phyloP scores from a whole-genome alignment of 2,113 vertebrate genomes.

The Hydropotes inermis region DNA sequence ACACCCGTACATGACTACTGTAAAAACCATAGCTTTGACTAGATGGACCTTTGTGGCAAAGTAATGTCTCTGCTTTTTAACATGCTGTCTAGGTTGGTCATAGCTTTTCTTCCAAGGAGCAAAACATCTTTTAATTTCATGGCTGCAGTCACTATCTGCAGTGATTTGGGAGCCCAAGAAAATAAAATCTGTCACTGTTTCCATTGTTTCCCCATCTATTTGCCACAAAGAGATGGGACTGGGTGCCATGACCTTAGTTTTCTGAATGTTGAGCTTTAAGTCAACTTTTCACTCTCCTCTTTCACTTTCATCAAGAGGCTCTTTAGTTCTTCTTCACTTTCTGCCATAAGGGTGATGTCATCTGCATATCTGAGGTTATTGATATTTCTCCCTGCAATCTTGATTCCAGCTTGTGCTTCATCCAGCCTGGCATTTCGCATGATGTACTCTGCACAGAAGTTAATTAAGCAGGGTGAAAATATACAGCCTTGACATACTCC shows the following conservation, averaged over 20 bases:
- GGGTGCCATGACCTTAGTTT: background rate
- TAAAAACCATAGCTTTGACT: background rate
- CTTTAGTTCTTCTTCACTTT: background rate
- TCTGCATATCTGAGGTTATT: background rate
- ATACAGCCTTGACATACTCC: background rate
- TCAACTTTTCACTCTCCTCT: background rate
- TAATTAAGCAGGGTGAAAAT: background rate
- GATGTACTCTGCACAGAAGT: background rate
- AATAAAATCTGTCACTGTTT: background rate
- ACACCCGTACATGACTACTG: background rate
- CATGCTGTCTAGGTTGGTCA: background rate
- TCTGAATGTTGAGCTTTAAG: background rate
- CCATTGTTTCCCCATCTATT: background rate
- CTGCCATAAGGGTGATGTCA: background rate
- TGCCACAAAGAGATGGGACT: background rate
- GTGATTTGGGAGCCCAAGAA: background rate
- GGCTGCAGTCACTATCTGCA: background rate
- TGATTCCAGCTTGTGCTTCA: background rate
- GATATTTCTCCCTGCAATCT: background rate
- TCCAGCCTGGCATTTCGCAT: background rate
- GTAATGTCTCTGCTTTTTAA: background rate
- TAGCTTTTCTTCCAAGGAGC: background rate
- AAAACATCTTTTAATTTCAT: background rate
- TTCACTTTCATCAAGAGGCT: background rate
- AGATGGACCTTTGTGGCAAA: background rate